Evolutionary conservation across 2,797 vertebrate genomes (phyloP), one percentile per base, ranked within the genome.

Genomic region (Labeo calbasu): DNA sequence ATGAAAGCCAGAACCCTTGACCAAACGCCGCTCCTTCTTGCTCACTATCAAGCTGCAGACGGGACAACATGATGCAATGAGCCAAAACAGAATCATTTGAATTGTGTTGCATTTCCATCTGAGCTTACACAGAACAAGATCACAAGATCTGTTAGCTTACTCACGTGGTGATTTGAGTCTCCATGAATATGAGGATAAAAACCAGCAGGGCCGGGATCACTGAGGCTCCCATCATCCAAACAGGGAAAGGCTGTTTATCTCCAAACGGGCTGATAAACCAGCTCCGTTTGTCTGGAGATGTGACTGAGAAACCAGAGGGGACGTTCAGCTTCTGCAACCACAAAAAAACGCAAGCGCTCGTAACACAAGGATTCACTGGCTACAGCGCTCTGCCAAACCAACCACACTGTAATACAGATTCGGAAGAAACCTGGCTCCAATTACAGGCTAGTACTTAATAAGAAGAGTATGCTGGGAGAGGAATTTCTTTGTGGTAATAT

Each of bases 151-250:
- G 71, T 79, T 48, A 70, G 65, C 68, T 76, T 87, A 94, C 98
- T 93, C 92, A 99, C 98, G 97, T 97, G 8, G 98, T 99, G 89
- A 99, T 99, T 90, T 99, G 98, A 5, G 98, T 98, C 93, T 99
- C 98, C 98, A 99, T 99, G 92, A 99, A 99, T 93, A 99, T 99
- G 85, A 99, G 96, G 91, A 99, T 99, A 91, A 99, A 98, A 89
- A 99, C 98, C 2, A 99, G 94, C 55, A 99, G 94, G 5, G 97
- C 98, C 0, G 98, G 98, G 21, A 98, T 94, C 17, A 97, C 90
- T 0, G 97, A 97, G 0, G 97, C 98, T 69, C 96, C 97, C 97
- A 99, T 99, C 97, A 99, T 97, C 98, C 98, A 99, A 59, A 96
- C 87, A 0, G 98, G 98, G 87, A 99, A 99, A 5, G 96, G 93